phyloP scores from a whole-genome alignment of 2,888 invertebrate genomes.

The Physocephala rufipes region DNA sequence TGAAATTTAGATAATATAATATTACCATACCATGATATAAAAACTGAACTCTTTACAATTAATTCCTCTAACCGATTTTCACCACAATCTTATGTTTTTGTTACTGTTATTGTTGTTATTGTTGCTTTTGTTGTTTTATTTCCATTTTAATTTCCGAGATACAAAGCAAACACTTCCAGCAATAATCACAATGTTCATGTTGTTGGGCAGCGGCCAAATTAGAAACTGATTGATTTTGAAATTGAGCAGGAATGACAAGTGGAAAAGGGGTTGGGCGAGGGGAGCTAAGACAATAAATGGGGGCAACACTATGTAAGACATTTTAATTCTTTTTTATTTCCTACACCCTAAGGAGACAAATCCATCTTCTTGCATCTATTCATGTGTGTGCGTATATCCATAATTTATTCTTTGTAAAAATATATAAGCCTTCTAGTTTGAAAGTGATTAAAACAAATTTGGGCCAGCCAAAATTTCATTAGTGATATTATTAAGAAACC shows the following conservation, averaged over 20 bases:
- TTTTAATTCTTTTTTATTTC: neutral
- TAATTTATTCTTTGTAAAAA: too few species aligned
- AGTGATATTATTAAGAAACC: too few species aligned
- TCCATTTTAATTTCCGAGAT: slow-evolving; percentile 17
- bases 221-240: slow-evolving; percentile 17
- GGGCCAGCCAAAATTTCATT: too few species aligned
- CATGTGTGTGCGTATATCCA: too few species aligned
- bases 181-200: slow-evolving; percentile 17
- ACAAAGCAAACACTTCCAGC: slow-evolving; percentile 24
- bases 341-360: neutral
- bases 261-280: neutral
- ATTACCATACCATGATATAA: slow-evolving; percentile 15
- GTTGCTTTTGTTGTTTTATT: neutral
- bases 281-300: neutral
- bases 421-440: too few species aligned
- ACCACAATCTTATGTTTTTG: slow-evolving; percentile 6
- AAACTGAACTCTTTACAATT: too few species aligned
- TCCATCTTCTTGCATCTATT: neutral
- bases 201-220: slow-evolving; percentile 29
- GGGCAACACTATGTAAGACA: neutral
- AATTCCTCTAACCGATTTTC: slow-evolving; percentile 8
- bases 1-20: slow-evolving; percentile 27
- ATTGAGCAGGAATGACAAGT: neutral
- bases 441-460: too few species aligned
- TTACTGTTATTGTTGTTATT: neutral